A percentile compares a stretch with the other conserved stretches of the same genome.
Evolutionary conservation across 2,113 vertebrate species (phyloP).

Genomic region (Sturnira hondurensis): DNA sequence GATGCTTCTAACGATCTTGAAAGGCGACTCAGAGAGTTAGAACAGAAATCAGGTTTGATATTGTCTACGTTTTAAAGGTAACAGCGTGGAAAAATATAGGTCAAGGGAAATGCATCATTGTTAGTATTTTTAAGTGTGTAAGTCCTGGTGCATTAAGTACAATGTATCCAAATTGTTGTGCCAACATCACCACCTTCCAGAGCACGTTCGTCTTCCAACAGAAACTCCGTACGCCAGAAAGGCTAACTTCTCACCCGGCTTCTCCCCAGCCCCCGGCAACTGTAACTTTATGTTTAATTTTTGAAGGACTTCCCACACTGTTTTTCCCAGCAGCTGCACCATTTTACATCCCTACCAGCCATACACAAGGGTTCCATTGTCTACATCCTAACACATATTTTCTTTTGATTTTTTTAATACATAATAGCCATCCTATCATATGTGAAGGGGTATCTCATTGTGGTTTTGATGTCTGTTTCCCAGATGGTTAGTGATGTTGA

Average conservation of each 20-base stretch:
- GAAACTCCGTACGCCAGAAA: background rate
- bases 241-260: background rate
- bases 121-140: background rate
- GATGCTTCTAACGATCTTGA: background rate
- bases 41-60: background rate
- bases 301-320: background rate
- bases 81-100: background rate
- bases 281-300: background rate
- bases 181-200: background rate
- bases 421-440: background rate
- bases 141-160: background rate
- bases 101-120: background rate
- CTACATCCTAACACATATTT: background rate
- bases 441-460: background rate
- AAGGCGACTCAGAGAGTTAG: background rate
- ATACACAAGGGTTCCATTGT: too few relatives aligned
- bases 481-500: too few relatives aligned
- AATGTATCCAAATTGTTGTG: background rate
- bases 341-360: background rate
- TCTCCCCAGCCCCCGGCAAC: background rate
- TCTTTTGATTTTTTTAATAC: background rate
- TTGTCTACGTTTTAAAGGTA: background rate
- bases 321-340: background rate
- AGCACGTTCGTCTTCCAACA: background rate
- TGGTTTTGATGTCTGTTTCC: background rate